Percentiles rank a stretch among this genome's conserved stretches.
Evolutionary conservation across 2,797 vertebrate species (phyloP).

Genomic region (Glossophaga mutica): DNA sequence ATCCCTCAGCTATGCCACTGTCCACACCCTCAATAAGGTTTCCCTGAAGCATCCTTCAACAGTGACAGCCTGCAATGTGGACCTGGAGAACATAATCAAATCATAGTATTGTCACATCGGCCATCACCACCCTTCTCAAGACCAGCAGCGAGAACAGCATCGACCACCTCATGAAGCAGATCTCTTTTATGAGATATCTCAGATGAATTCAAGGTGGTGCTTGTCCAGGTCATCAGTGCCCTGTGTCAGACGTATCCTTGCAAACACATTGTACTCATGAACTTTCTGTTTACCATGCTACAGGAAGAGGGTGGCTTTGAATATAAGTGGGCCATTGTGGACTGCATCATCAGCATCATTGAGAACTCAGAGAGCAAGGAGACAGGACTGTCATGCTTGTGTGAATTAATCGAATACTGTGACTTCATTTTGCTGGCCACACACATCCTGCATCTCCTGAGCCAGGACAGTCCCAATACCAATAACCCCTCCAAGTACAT

Average conservation of each 20-base stretch:
- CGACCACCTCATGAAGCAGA: constrained; percentile 88
- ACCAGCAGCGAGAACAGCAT: constrained; percentile 87
- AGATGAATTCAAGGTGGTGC: constrained; percentile 89
- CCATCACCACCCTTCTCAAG: constrained; percentile 87
- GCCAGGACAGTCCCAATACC: constrained; percentile 86
- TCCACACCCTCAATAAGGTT: constrained; percentile 88
- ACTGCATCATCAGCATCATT: constrained; percentile 88
- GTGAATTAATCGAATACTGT: constrained; percentile 87
- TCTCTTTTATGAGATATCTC: constrained; percentile 89
- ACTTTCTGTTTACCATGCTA: constrained; percentile 88
- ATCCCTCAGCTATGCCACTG: constrained; percentile 84
- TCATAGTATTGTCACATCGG: constrained; percentile 86
- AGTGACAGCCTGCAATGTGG: constrained; percentile 87
- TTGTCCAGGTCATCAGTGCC: constrained; percentile 86
- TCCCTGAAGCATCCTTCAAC: constrained; percentile 88
- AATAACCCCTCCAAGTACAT: constrained; percentile 87
- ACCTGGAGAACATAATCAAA: constrained; percentile 88
- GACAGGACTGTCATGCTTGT: constrained; percentile 85
- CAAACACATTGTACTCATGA: constrained; percentile 86
- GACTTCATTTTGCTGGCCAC: constrained; percentile 87
- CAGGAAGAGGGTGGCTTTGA: constrained; percentile 88
- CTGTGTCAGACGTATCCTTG: constrained; percentile 88
- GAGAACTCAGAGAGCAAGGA: constrained; percentile 88
- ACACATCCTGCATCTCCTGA: constrained; percentile 86
- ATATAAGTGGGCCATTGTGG: constrained; percentile 86